These are phyloP conservation scores for Limnothrissa miodon DNA, from an alignment of 2,113 vertebrate genomes.

Conservation along the genomic window DNA sequence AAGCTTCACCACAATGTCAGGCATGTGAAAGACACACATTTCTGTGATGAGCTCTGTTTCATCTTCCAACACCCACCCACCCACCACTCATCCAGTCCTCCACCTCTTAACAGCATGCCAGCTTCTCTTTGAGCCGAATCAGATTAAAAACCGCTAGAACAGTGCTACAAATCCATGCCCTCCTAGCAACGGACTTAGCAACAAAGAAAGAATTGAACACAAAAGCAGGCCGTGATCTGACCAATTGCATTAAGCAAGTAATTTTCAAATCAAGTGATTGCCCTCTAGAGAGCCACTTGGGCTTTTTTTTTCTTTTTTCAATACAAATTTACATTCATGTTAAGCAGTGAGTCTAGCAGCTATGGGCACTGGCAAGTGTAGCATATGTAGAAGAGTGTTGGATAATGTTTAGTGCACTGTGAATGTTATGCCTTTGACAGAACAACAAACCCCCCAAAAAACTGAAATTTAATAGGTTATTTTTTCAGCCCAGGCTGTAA, in stretches of 20 bases:
- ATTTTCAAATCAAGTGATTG: neutral
- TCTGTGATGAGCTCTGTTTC: neutral
- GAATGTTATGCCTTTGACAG: no score
- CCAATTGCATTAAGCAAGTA: conserved; percentile 48
- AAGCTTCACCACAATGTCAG: neutral
- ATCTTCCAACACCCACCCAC: neutral
- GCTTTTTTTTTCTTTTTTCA: no score
- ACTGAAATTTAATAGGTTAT: no score
- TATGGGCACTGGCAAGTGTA: no score
- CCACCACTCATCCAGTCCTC: neutral
- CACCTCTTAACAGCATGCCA: neutral
- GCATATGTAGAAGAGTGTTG: no score
- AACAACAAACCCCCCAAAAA: no score
- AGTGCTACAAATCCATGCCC: conserved; percentile 44
- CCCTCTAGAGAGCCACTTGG: neutral
- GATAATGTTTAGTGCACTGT: no score
- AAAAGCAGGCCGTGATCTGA: conserved; percentile 36
- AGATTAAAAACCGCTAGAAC: neutral
- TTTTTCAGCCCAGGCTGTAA: no score
- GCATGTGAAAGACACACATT: neutral
- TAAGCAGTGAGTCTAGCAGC: no score
- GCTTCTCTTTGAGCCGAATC: neutral
- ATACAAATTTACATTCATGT: no score
- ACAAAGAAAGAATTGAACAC: conserved; percentile 45
- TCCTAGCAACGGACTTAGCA: conserved; percentile 68